Evolutionary conservation across 2,113 vertebrate species (phyloP), one percentile per base, ranked within the genome.

Genomic region (Capreolus pygargus): DNA sequence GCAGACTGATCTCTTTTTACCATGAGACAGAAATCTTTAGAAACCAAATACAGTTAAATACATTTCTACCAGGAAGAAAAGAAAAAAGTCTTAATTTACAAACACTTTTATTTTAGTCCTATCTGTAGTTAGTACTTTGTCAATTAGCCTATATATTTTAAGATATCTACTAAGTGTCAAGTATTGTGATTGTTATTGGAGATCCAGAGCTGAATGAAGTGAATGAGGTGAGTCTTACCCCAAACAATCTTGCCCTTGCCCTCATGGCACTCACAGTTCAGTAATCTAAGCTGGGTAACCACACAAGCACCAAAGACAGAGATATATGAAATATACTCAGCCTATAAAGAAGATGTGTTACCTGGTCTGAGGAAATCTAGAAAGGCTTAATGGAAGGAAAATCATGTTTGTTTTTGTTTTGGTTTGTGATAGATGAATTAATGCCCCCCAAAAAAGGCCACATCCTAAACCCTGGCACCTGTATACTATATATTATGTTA

Each of bases 1-100:
- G 7, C 4, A 85, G 33, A 95, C 12, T 86, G 82, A 50, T 55
- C 30, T 70, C 47, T 78, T 70, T 94, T 93, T 87, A 33, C 11
- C 7, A 58, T 30, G 2, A 52, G 70, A 36, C 1, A 27, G 47
- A 15, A 92, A 30, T 89, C 43, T 76, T 84, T 92, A 58, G 23
- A 79, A 87, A 92, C 2, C 21, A 91, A 30, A 64, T 67, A 81
- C 54, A 93, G 16, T 13, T 86, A 87, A 93, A 93, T 14, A 43
- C 2, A 89, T 54, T 55, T 84, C 13, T 58, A 27, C 67, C 1
- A 61, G 7, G 1, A 91, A 82, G 67, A 15, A 81, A 28, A 14
- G 4, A 25, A 86, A 82, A 89, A 89, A 1, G 0, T 86, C n/a
- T 82, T 50, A 70, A 43, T 54, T 94, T 92, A 95, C 7, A 7